These are phyloP conservation scores for Protobothrops flavoviridis DNA, from an alignment of 2,113 vertebrate genomes.

Conservation along the genomic window DNA sequence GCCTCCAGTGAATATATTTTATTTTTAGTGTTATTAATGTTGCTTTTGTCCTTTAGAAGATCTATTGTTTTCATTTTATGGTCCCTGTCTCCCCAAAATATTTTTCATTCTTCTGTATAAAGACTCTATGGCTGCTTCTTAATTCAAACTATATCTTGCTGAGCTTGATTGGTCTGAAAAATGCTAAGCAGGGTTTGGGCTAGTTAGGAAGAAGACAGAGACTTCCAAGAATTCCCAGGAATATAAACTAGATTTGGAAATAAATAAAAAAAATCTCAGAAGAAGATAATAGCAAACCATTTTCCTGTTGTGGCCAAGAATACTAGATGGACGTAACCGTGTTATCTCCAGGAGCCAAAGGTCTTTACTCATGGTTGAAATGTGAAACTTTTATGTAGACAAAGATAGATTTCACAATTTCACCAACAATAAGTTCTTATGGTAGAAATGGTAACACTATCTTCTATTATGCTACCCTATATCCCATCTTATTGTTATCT, in stretches of 20 bases:
- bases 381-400: background rate
- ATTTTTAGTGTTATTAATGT: background rate
- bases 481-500: conserved; percentile 24
- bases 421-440: background rate
- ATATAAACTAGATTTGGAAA: background rate
- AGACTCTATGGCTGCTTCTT: background rate
- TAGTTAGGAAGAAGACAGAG: background rate
- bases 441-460: background rate
- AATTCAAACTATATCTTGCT: background rate
- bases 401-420: background rate
- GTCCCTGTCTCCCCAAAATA: background rate
- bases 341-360: background rate
- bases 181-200: background rate
- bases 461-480: background rate
- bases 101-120: background rate
- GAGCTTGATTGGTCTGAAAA: background rate
- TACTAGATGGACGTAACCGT: background rate
- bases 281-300: background rate
- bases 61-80: background rate
- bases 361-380: background rate
- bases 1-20: background rate
- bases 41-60: background rate
- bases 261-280: background rate
- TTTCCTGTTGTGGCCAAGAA: background rate
- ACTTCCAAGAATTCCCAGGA: background rate